Evolutionary conservation across 2,113 vertebrate species (phyloP).

Genomic region (Romanogobio albipinnatus): DNA sequence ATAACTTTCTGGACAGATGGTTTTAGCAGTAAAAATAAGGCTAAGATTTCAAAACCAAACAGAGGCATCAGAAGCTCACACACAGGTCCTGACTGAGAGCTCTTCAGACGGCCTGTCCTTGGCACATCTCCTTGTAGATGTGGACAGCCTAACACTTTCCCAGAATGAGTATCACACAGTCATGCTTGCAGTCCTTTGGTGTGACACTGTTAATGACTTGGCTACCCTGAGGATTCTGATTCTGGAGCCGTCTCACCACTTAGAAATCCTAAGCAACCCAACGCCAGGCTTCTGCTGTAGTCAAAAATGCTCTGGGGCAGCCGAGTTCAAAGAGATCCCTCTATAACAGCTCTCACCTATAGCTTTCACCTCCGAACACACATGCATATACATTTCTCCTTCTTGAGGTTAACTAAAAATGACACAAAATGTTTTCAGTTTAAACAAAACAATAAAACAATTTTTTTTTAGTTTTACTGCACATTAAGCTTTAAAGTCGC

Average conservation of each 20-base stretch:
- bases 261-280: slow-evolving; percentile 66
- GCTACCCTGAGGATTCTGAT: slow-evolving; percentile 71
- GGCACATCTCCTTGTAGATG: slow-evolving; percentile 76
- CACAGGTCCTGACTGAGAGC: neutral
- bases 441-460: neutral
- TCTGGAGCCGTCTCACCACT: slow-evolving; percentile 70
- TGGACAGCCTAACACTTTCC: slow-evolving; percentile 60
- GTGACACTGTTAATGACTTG: slow-evolving; percentile 68
- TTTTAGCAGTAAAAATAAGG: neutral
- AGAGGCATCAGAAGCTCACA: neutral
- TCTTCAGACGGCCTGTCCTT: slow-evolving; percentile 66
- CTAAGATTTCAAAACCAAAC: neutral
- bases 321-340: slow-evolving; percentile 42
- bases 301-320: slow-evolving; percentile 53
- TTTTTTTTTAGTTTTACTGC: neutral
- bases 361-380: slow-evolving; percentile 1
- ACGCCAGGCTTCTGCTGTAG: slow-evolving; percentile 42
- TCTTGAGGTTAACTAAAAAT: neutral
- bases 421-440: neutral
- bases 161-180: slow-evolving; percentile 72
- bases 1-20: slow-evolving; percentile 6
- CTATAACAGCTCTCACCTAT: neutral
- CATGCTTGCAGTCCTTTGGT: slow-evolving; percentile 76
- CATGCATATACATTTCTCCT: neutral
- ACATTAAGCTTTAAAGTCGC: neutral